phyloP scores from a whole-genome alignment of 1,140 invertebrate species.

The Lerema accius region DNA sequence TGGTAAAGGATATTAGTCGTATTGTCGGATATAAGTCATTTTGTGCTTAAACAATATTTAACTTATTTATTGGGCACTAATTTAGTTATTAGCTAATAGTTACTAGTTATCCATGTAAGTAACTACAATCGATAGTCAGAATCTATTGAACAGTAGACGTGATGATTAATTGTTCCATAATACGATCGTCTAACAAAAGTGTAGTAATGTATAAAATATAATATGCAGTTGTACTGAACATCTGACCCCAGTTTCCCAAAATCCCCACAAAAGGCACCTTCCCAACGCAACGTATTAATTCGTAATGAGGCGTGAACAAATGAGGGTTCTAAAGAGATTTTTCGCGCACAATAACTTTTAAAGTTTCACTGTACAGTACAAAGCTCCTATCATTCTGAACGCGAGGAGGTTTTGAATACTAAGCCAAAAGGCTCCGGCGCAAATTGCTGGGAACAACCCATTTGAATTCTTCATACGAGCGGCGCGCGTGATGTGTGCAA shows the following conservation, averaged over 20 bases:
- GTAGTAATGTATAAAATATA: too few species aligned
- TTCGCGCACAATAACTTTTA: background rate
- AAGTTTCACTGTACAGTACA: background rate
- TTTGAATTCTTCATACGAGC: constrained; percentile 31
- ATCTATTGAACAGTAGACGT: too few species aligned
- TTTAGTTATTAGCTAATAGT: too few species aligned
- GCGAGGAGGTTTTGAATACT: constrained; percentile 19
- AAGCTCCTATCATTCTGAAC: constrained; percentile 9
- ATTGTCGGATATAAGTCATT: too few species aligned
- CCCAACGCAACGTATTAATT: background rate
- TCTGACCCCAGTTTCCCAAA: background rate
- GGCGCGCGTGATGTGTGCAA: constrained; percentile 14
- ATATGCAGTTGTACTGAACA: background rate
- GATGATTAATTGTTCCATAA: too few species aligned
- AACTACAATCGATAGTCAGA: too few species aligned
- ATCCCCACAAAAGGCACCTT: background rate
- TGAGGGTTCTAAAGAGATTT: background rate
- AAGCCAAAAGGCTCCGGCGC: constrained; percentile 21
- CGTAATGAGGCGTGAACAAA: background rate
- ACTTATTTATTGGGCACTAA: too few species aligned
- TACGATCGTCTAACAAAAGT: too few species aligned
- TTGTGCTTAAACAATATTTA: too few species aligned
- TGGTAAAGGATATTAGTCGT: too few species aligned
- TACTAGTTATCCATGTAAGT: too few species aligned
- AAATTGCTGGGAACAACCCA: constrained; percentile 28